phyloP scores from a whole-genome alignment of 2,888 invertebrate species.

The Periphyllus acericola region DNA sequence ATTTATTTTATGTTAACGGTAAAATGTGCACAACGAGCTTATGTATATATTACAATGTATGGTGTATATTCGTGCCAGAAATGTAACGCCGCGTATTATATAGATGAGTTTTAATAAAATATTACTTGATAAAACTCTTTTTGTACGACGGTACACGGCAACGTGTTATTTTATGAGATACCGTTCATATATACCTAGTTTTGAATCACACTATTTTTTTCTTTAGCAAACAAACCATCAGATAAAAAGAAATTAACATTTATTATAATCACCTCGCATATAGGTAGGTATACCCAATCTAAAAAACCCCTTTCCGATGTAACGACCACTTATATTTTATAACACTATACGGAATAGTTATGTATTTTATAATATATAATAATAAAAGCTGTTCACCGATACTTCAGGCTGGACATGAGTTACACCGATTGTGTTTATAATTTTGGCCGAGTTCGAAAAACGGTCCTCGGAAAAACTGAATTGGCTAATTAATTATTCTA shows the following conservation, averaged over 20 bases:
- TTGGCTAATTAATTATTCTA: too few species aligned
- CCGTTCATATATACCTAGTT: neutral
- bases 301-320: neutral
- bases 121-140: neutral
- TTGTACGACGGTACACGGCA: neutral
- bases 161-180: neutral
- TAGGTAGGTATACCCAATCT: neutral
- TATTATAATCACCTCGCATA: neutral
- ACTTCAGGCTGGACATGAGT: neutral
- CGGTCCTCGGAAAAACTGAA: too few species aligned
- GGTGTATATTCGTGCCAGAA: too few species aligned
- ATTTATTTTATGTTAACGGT: too few species aligned
- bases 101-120: neutral
- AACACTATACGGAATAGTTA: too few species aligned
- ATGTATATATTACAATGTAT: too few species aligned
- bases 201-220: neutral
- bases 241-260: neutral
- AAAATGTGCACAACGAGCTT: too few species aligned
- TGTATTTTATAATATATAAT: too few species aligned
- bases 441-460: neutral
- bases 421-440: neutral
- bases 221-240: neutral
- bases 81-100: too few species aligned
- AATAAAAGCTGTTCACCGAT: neutral
- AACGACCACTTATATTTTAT: neutral